Evolutionary conservation across 1,140 invertebrate species (phyloP).

Genomic region (Hylyphantes graminicola): DNA sequence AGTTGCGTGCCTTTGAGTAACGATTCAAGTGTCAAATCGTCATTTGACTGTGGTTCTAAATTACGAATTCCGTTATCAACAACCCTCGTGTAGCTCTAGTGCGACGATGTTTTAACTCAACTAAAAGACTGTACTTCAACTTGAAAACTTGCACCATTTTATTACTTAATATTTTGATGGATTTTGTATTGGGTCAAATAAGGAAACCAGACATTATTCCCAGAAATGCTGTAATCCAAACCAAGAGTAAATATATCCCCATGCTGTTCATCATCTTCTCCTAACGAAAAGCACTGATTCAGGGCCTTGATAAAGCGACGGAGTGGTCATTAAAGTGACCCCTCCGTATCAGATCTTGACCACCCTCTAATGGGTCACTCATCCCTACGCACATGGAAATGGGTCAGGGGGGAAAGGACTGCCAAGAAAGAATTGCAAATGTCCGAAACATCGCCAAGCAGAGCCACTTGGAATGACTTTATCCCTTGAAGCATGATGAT

Average conservation of each 20-base stretch:
- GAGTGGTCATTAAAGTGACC: conserved; percentile 4
- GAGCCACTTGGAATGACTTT: too few relatives aligned
- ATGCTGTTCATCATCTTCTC: not conserved
- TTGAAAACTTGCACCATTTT: too few relatives aligned
- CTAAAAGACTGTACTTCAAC: too few relatives aligned
- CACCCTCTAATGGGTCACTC: conserved; percentile 55
- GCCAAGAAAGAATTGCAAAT: not conserved
- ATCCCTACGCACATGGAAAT: conserved; percentile 58
- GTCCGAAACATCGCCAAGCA: too few relatives aligned
- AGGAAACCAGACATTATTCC: not conserved
- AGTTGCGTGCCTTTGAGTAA: too few relatives aligned
- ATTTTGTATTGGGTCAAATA: not conserved
- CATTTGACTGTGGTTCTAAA: too few relatives aligned
- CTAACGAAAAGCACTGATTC: not conserved
- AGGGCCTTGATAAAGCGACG: not conserved
- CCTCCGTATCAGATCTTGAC: conserved; percentile 15
- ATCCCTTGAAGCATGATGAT: too few relatives aligned
- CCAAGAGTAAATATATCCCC: not conserved
- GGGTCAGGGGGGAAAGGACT: conserved; percentile 37
- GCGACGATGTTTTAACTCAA: too few relatives aligned
- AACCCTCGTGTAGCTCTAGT: too few relatives aligned
- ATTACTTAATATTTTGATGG: not conserved
- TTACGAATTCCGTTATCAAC: too few relatives aligned
- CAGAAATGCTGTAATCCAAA: too few relatives aligned
- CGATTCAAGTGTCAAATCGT: too few relatives aligned